Evolutionary conservation across 2,797 vertebrate genomes (phyloP).

Genomic region (Cynodonichthys magdalenae): DNA sequence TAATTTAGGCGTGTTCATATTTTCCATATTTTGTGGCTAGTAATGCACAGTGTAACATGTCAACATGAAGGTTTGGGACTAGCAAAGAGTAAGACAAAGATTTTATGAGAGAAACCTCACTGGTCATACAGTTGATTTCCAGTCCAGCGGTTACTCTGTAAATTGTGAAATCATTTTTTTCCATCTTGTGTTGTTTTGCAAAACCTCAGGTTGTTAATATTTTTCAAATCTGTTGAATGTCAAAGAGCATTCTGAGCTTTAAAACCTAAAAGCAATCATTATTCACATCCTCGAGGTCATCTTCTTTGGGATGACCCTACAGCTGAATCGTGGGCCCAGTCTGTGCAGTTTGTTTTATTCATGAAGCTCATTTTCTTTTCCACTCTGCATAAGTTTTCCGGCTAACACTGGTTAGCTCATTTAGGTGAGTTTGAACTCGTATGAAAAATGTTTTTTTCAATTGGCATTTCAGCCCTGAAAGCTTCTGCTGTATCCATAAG

Average conservation of each 20-base stretch:
- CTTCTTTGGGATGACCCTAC: constrained; percentile 21
- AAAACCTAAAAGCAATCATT: constrained; percentile 4
- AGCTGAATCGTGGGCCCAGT: constrained; percentile 20
- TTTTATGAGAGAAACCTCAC: background rate
- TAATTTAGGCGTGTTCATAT: background rate
- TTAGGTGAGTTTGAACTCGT: constrained; percentile 52
- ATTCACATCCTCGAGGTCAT: constrained; percentile 21
- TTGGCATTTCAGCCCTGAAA: constrained; percentile 66
- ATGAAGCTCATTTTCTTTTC: constrained; percentile 41
- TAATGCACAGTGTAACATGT: background rate
- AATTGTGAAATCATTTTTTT: background rate
- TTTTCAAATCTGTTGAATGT: constrained; percentile 16
- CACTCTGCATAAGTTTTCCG: constrained; percentile 25
- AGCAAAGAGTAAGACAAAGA: background rate
- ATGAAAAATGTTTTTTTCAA: constrained; percentile 66
- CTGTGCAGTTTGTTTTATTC: constrained; percentile 34
- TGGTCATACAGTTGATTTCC: background rate
- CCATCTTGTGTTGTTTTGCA: constrained; percentile 5
- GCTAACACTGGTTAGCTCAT: constrained; percentile 30
- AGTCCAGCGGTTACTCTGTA: background rate
- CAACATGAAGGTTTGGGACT: background rate
- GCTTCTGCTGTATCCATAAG: constrained; percentile 69
- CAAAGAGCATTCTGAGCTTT: constrained; percentile 17
- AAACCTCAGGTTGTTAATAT: constrained; percentile 3
- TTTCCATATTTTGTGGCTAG: background rate